Evolutionary conservation across 2,113 vertebrate genomes (phyloP).

Genomic region (Oryzias celebensis): DNA sequence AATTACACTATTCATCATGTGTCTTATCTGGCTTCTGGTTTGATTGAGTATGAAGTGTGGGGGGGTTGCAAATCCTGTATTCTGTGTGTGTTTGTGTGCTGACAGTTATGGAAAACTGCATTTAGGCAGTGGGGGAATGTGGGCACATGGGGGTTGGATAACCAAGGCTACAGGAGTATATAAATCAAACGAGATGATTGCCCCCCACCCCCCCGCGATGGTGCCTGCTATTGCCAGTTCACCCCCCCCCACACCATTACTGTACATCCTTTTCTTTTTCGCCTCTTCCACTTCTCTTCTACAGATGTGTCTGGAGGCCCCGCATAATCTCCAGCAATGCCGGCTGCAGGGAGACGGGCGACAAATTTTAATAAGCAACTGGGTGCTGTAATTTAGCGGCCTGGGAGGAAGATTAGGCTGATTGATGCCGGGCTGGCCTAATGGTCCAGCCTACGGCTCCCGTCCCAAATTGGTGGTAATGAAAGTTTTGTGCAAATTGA

Average conservation of each 20-base stretch:
- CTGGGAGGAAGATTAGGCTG: constrained; percentile 80
- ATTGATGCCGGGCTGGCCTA: constrained; percentile 77
- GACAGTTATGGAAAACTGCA: constrained; percentile 60
- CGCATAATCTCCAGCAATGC: constrained; percentile 66
- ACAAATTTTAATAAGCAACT: constrained; percentile 78
- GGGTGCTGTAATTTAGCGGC: constrained; percentile 73
- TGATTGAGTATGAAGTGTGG: constrained; percentile 64
- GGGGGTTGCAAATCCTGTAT: constrained; percentile 44
- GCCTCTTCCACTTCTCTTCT: constrained; percentile 37
- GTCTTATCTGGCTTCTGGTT: constrained; percentile 65
- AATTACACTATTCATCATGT: constrained; percentile 75
- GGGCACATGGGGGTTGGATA: constrained; percentile 22
- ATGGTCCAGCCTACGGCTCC: constrained; percentile 77
- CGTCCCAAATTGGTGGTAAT: constrained; percentile 79
- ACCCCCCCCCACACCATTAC: constrained; percentile 46
- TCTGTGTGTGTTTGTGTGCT: constrained; percentile 45
- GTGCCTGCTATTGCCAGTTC: constrained; percentile 34
- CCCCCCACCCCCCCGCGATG: constrained; percentile 31
- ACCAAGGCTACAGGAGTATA: constrained; percentile 54
- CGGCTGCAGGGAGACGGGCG: constrained; percentile 68
- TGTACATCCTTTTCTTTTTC: constrained; percentile 42
- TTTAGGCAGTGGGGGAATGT: constrained; percentile 13
- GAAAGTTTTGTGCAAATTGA: constrained; percentile 86
- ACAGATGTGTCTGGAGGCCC: constrained; percentile 70
- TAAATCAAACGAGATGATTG: constrained; percentile 73